Evolutionary conservation across 2,888 invertebrate genomes (phyloP).

Genomic region (Meiosimyza decipiens): DNA sequence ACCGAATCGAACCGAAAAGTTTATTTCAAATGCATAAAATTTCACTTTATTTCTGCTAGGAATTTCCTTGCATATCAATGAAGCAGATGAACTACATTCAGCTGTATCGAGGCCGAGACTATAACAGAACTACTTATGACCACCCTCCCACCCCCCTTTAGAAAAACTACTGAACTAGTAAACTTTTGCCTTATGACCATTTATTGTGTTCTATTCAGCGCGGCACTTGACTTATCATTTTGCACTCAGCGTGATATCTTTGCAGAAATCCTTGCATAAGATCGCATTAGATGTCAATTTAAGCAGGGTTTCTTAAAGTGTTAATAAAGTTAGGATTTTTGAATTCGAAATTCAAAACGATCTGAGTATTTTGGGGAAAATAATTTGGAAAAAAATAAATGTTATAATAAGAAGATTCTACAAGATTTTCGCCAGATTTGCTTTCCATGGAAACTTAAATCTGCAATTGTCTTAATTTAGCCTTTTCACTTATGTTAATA

Average conservation of each 20-base stretch:
- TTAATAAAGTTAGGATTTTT: too few species aligned
- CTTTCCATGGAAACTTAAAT: too few species aligned
- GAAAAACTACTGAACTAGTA: conserved; percentile 37
- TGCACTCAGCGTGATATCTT: conserved; percentile 45
- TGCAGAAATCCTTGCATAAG: conserved; percentile 20
- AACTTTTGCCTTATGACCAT: conserved; percentile 35
- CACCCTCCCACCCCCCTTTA: neutral
- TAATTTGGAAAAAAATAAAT: too few species aligned
- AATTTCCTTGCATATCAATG: conserved; percentile 47
- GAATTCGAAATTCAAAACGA: too few species aligned
- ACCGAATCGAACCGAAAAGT: conserved; percentile 50
- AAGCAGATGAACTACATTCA: neutral
- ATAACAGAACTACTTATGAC: neutral
- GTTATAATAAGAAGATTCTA: too few species aligned
- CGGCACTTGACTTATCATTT: conserved; percentile 44
- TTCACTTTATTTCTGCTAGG: conserved; percentile 58
- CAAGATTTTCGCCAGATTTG: too few species aligned
- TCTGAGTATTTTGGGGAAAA: too few species aligned
- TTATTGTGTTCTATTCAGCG: neutral
- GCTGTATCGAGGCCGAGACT: neutral
- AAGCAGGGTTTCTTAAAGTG: too few species aligned
- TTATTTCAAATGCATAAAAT: conserved; percentile 57
- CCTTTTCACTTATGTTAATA: too few species aligned
- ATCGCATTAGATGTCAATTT: conserved; percentile 20
- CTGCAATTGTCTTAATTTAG: too few species aligned